Percentiles rank a stretch among this genome's conserved stretches.
Conservation (phyloP, 2,113 vertebrate genomes). For the Tinamus guttatus region DNA sequence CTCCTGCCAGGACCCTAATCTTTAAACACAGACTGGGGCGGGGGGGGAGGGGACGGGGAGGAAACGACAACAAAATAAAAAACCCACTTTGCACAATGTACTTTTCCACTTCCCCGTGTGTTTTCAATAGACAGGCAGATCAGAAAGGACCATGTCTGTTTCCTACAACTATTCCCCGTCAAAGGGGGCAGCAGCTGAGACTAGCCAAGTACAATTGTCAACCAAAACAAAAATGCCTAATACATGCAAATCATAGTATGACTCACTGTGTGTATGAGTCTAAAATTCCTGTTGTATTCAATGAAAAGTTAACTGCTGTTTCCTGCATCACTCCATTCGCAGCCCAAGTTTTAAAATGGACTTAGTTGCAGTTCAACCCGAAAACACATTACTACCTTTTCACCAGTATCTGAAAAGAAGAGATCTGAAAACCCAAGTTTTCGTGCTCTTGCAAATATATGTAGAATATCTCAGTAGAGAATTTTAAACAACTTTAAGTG, state of each 20-base stretch:
- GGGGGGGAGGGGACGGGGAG: not conserved
- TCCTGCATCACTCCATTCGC: not conserved
- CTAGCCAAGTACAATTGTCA: not conserved
- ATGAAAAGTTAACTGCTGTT: not conserved
- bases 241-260: not conserved
- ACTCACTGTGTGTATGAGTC: not conserved
- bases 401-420: not conserved
- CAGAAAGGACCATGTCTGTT: not conserved
- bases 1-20: not conserved
- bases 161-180: not conserved
- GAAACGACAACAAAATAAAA: not conserved
- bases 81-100: too few species aligned
- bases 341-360: not conserved
- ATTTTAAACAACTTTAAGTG: not conserved
- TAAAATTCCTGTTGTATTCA: not conserved
- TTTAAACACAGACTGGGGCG: not conserved
- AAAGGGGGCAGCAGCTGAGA: accelerated
- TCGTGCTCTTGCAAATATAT: not conserved
- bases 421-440: not conserved
- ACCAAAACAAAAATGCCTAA: not conserved
- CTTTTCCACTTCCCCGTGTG: not conserved
- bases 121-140: not conserved
- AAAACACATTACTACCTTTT: not conserved
- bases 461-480: not conserved
- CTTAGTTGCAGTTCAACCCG: not conserved